Percentiles rank a stretch among this genome's conserved stretches.
Evolutionary conservation across 2,113 vertebrate genomes (phyloP).

Genomic region (Heloderma charlesbogerti): DNA sequence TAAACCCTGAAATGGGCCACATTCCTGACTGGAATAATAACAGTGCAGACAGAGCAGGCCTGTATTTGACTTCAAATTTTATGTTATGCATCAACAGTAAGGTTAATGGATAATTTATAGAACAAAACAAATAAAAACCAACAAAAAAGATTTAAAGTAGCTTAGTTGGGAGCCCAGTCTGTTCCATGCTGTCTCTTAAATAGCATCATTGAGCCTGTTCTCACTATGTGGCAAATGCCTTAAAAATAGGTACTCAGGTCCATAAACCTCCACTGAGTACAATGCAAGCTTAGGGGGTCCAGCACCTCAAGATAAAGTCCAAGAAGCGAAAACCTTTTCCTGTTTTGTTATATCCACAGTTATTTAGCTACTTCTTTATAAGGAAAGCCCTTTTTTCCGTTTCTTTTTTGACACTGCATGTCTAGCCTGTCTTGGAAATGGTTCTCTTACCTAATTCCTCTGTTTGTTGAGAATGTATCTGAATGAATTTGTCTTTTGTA

Average conservation of each 20-base stretch:
- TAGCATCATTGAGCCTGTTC: conserved; percentile 29
- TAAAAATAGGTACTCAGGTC: background rate
- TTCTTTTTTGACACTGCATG: background rate
- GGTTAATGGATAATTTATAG: background rate
- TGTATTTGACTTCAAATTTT: conserved; percentile 1
- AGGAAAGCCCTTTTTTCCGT: background rate
- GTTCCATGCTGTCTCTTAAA: conserved; percentile 15
- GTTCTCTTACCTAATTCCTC: background rate
- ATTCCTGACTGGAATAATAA: background rate
- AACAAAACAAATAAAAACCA: conserved; percentile 2
- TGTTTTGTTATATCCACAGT: background rate
- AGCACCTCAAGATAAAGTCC: background rate
- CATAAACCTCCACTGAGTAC: background rate
- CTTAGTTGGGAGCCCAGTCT: conserved; percentile 59
- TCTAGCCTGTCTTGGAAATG: background rate
- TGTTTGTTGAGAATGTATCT: background rate
- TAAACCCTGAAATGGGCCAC: background rate
- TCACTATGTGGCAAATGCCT: conserved; percentile 42
- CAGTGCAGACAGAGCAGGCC: conserved; percentile 7
- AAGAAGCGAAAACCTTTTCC: background rate
- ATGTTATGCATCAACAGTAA: background rate
- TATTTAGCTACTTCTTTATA: conserved; percentile 2
- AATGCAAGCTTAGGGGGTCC: background rate
- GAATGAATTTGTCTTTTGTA: background rate
- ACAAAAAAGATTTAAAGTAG: conserved; percentile 25